Evolutionary conservation across 1,140 invertebrate genomes (phyloP).

Genomic region (Pseudoatta argentina): DNA sequence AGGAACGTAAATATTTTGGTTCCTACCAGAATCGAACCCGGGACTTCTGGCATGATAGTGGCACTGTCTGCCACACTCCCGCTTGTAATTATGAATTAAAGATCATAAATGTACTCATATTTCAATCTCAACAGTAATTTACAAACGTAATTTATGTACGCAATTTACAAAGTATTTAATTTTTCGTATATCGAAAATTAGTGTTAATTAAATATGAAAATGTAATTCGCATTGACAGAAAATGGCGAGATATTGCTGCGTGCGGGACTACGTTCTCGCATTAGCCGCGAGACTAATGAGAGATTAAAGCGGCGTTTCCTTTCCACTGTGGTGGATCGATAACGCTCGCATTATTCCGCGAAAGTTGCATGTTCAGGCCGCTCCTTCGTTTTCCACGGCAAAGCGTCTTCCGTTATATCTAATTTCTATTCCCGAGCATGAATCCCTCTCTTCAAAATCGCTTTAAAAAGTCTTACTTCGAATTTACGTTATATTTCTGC

Average conservation of each 20-base stretch:
- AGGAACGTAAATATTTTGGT: no score
- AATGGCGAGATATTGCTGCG: constrained; percentile 12
- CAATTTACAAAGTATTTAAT: background rate
- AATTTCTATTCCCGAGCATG: background rate
- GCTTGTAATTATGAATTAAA: background rate
- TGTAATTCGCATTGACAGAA: background rate
- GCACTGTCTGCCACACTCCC: no score
- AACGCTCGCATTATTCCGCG: constrained; percentile 39
- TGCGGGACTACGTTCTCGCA: constrained; percentile 10
- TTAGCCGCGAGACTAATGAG: constrained; percentile 50
- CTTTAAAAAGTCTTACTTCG: background rate
- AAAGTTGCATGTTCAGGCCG: constrained; percentile 35
- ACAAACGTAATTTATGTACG: background rate
- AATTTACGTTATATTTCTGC: background rate
- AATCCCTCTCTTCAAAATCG: background rate
- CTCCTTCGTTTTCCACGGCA: constrained; percentile 12
- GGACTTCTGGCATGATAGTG: no score
- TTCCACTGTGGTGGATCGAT: constrained; percentile 12
- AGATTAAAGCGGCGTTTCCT: constrained; percentile 51
- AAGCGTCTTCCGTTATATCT: constrained; percentile 23
- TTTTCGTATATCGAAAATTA: background rate
- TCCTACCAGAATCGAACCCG: no score
- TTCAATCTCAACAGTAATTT: background rate
- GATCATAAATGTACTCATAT: background rate
- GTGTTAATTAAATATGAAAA: background rate